Conservation (phyloP, 2,888 invertebrate species). For the Drosophila mercatorum region DNA sequence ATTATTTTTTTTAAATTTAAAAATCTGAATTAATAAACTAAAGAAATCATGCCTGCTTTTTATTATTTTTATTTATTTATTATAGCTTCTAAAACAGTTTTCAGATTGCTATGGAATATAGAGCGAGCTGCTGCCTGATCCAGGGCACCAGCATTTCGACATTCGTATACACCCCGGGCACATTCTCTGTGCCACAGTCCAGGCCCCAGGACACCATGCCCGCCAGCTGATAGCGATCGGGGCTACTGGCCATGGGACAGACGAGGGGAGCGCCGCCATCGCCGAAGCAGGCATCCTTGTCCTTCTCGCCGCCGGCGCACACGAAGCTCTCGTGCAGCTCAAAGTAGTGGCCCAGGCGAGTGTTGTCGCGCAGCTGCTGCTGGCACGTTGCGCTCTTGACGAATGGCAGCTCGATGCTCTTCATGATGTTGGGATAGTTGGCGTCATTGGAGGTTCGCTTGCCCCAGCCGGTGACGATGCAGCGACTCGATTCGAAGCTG, state of each 20-base stretch:
- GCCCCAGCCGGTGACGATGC: conserved; percentile 82
- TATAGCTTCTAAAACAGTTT: background rate
- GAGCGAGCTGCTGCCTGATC: conserved; percentile 23
- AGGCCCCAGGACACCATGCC: conserved; percentile 93
- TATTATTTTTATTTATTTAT: background rate
- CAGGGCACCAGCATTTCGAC: conserved; percentile 85
- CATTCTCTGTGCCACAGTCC: conserved; percentile 88
- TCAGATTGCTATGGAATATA: background rate
- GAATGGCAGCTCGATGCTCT: conserved; percentile 89
- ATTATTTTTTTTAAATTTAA: no score
- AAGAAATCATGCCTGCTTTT: no score
- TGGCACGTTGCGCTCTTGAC: conserved; percentile 86
- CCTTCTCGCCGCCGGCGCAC: conserved; percentile 91
- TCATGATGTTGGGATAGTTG: conserved; percentile 87
- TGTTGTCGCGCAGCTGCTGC: conserved; percentile 85
- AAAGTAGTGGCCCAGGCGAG: conserved; percentile 88
- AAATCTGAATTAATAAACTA: no score
- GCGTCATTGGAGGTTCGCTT: conserved; percentile 70
- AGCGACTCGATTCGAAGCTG: conserved; percentile 64
- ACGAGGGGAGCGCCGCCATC: conserved; percentile 92
- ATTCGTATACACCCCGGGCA: conserved; percentile 90
- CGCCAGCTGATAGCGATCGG: conserved; percentile 67
- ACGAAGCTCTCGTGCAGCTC: conserved; percentile 88
- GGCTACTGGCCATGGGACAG: conserved; percentile 86
- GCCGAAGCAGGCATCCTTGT: conserved; percentile 89